Percentiles rank a stretch among this genome's conserved stretches.
These are phyloP conservation scores for Perdita meconis DNA, from an alignment of 2,888 invertebrate species.

Conservation along the genomic window DNA sequence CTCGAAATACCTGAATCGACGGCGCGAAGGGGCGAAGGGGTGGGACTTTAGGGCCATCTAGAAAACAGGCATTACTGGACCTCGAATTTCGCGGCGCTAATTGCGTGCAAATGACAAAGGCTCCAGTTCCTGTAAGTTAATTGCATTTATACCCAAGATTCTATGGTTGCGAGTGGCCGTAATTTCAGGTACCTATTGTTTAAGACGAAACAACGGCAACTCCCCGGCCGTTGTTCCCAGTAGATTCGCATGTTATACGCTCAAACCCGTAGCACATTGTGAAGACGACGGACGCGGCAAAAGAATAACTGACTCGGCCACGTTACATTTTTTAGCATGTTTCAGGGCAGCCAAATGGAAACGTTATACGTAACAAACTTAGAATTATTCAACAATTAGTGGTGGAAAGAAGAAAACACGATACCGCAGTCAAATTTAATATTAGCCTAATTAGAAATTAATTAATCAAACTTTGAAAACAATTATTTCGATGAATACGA, in stretches of 20 bases:
- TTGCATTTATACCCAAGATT: slow-evolving; percentile 72
- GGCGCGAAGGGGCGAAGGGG: slow-evolving; percentile 4
- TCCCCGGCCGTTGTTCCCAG: slow-evolving; percentile 11
- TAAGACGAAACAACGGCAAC: slow-evolving; percentile 49
- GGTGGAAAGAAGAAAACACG: too few species aligned
- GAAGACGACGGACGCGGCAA: slow-evolving; percentile 5
- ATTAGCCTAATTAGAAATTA: too few species aligned
- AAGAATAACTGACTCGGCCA: slow-evolving; percentile 39
- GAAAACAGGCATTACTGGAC: slow-evolving; percentile 56
- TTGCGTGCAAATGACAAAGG: slow-evolving; percentile 72
- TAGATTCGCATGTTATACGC: slow-evolving; percentile 23
- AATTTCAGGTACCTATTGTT: slow-evolving; percentile 65
- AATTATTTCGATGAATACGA: too few species aligned
- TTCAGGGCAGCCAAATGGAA: background rate
- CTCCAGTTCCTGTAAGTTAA: slow-evolving; percentile 73
- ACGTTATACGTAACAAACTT: background rate
- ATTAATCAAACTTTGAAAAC: too few species aligned
- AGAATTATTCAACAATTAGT: background rate
- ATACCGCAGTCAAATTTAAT: too few species aligned
- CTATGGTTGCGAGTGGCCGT: slow-evolving; percentile 70
- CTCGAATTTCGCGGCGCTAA: slow-evolving; percentile 73
- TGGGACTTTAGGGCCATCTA: slow-evolving; percentile 29
- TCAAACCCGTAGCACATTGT: slow-evolving; percentile 23
- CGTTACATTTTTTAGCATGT: slow-evolving; percentile 7
- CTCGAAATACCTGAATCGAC: slow-evolving; percentile 3